phyloP scores from a whole-genome alignment of 2,888 invertebrate genomes.

The Melanargia galathea region DNA sequence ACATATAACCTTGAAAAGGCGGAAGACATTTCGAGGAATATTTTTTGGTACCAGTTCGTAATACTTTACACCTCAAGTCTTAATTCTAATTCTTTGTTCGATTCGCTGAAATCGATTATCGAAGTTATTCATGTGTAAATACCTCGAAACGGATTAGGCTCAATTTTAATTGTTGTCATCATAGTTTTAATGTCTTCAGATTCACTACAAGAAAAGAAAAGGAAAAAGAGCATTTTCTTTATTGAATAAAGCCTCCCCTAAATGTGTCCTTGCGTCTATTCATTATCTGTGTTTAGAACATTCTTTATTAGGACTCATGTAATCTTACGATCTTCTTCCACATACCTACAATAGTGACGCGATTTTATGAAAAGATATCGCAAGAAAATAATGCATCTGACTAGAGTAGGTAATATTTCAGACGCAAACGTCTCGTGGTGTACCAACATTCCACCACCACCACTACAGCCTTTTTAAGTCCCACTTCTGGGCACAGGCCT shows the following conservation, averaged over 20 bases:
- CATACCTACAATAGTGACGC: no score
- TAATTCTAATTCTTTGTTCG: slow-evolving; percentile 37
- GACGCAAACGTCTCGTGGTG: no score
- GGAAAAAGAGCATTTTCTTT: background rate
- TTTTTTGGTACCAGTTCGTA: slow-evolving; percentile 47
- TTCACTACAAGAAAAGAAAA: background rate
- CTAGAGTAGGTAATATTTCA: no score
- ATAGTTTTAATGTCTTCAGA: background rate
- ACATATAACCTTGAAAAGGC: slow-evolving; percentile 61
- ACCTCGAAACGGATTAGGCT: slow-evolving; percentile 21
- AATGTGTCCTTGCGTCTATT: no score
- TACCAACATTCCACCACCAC: no score
- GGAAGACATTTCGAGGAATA: slow-evolving; percentile 62
- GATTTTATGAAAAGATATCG: no score
- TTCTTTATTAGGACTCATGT: no score
- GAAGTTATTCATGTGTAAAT: slow-evolving; percentile 35
- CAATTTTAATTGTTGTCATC: slow-evolving; percentile 13
- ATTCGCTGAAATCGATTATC: slow-evolving; percentile 36
- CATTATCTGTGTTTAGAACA: no score
- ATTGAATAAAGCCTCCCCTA: background rate
- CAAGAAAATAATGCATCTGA: no score
- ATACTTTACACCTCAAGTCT: slow-evolving; percentile 35
- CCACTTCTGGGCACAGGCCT: no score
- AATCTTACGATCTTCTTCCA: no score
- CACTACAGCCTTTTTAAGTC: no score